Base-by-base conservation (phyloP, 1,140 invertebrate genomes). In the Augochlora pura region DNA sequence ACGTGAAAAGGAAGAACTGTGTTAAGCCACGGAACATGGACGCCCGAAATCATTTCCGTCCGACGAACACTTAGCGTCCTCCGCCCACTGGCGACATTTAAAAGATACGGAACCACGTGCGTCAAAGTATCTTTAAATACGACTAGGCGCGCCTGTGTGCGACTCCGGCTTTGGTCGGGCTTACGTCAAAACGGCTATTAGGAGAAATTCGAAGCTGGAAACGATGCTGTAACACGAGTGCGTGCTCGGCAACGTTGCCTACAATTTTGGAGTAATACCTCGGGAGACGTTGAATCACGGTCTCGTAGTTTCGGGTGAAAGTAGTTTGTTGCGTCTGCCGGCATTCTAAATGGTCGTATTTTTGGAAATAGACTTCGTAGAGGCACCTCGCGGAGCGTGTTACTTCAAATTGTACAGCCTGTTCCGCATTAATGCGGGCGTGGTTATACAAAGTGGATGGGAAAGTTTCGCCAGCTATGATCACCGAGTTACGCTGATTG, bases 41-140 rank as follows among this genome's bases (percentile, higher is more conserved):
- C n/a, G 60, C 14, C 23, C 9, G 54, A 54, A 64, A 77, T 27
- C 57, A 52, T 70, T 42, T 70, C 52, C 38, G 46, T 77, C 32
- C 14, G 10, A 38, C 2, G 42, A 38, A 54, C 60, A 78, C 59
- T 77, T 64, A 63, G 42, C 60, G 16, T 42, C 2, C 32, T 54
- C 60, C 76, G 68, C 67, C 67, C 76, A 78, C 76, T 14, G 38
- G 23, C 25, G 68, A 65, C 68, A 64, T 78, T 78, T 78, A n/a
- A 78, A 64, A 78, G 76, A 78, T 69, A 78, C 46, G 21, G 14
- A 16, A 62, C 38, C 69, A 63, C 52, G 27, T 72, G 68, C 76
- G 76, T 78, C 59, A 78, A 72, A 23, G 76, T 72, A 23, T 72
- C 76, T 78, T 78, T 78, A 78, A 78, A 78, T 78, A 78, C 68